phyloP scores from a whole-genome alignment of 2,113 vertebrate genomes.

The Illadopsis cleaveri region DNA sequence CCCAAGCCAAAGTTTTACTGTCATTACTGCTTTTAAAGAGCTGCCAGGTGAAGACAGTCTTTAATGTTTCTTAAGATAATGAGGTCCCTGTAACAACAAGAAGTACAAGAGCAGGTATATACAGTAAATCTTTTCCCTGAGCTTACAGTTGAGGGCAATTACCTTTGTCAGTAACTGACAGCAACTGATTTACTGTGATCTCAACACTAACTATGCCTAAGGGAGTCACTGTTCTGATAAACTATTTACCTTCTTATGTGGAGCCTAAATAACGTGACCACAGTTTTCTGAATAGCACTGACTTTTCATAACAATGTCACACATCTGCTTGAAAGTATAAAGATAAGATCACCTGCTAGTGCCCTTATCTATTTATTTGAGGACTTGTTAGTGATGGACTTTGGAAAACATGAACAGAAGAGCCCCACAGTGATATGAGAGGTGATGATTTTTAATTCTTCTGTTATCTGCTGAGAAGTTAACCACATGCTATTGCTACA shows the following conservation, averaged over 20 bases:
- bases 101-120: not conserved
- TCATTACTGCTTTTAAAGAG: not conserved
- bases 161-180: conserved; percentile 5
- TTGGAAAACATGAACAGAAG: not conserved
- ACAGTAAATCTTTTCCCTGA: not conserved
- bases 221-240: not conserved
- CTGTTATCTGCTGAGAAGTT: not conserved
- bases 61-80: not conserved
- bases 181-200: conserved; percentile 3
- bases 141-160: not conserved
- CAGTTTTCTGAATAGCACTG: not conserved
- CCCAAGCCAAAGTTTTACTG: not conserved
- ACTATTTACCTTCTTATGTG: not conserved
- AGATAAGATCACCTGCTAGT: not conserved
- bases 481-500: not conserved
- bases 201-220: not conserved
- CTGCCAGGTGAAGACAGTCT: not conserved
- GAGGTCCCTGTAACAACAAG: not conserved
- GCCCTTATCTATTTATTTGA: not conserved
- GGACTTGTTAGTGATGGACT: not conserved
- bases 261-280: not conserved
- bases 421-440: not conserved
- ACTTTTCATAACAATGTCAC: not conserved
- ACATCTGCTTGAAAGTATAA: not conserved
- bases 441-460: not conserved